Percentiles rank a stretch among this genome's conserved stretches.
These are phyloP conservation scores for Pangasius krempfi DNA, from an alignment of 2,797 vertebrate species.

Conservation along the genomic window DNA sequence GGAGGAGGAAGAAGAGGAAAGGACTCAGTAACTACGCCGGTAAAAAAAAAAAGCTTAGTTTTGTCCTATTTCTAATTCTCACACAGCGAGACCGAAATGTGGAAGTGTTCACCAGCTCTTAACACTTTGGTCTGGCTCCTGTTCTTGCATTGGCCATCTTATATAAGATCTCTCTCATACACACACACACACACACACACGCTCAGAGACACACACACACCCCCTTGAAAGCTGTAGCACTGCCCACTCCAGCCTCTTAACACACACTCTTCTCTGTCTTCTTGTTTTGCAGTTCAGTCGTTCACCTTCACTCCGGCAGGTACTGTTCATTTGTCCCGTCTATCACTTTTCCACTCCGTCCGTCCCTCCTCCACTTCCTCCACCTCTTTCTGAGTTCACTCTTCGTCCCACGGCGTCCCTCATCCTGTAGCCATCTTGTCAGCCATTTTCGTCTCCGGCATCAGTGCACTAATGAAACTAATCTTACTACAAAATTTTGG, in stretches of 20 bases:
- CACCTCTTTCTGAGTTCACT: not conserved
- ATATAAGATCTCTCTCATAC: not conserved
- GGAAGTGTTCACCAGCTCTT: slow-evolving; percentile 1
- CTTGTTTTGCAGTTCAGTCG: slow-evolving; percentile 92
- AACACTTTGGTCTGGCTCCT: not conserved
- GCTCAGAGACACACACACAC: slow-evolving; percentile 16
- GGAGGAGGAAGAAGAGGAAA: slow-evolving; percentile 99
- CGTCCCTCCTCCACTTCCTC: not conserved
- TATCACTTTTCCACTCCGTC: slow-evolving; percentile 45
- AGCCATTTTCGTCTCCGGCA: not conserved
- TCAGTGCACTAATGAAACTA: not conserved
- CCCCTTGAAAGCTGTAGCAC: slow-evolving; percentile 62
- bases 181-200: slow-evolving; percentile 23
- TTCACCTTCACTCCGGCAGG: slow-evolving; percentile 93
- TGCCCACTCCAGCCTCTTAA: slow-evolving; percentile 77
- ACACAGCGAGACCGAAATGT: not conserved
- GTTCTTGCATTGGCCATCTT: not conserved
- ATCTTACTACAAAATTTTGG: not conserved
- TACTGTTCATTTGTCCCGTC: slow-evolving; percentile 88
- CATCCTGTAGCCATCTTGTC: not conserved
- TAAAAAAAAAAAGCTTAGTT: slow-evolving; percentile 65
- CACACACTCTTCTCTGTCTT: slow-evolving; percentile 85
- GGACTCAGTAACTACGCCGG: slow-evolving; percentile 99
- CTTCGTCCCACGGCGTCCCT: not conserved
- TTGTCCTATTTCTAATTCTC: not conserved